Percentiles rank a stretch among this genome's conserved stretches.
Conservation (phyloP, 2,888 invertebrate species). For the Caenorhabditis uteleia region DNA sequence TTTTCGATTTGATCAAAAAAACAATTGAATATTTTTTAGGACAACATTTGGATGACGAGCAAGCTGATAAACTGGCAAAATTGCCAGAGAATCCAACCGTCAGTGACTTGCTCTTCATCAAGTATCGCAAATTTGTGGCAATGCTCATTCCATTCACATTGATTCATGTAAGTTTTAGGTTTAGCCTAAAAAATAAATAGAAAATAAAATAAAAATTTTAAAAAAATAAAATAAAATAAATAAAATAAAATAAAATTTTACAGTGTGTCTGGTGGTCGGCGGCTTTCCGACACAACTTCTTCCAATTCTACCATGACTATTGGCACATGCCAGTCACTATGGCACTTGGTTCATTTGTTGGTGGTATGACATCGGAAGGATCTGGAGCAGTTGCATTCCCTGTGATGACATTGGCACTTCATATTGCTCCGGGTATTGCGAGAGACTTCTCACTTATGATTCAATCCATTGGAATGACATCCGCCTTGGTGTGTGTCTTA, state of each 20-base stretch:
- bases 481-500: conserved; percentile 66
- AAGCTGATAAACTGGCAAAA: conserved; percentile 41
- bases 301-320: conserved; percentile 61
- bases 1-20: too few species aligned
- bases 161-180: conserved; percentile 48
- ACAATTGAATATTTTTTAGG: conserved; percentile 38
- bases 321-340: conserved; percentile 69
- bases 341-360: conserved; percentile 68
- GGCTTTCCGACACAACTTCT: conserved; percentile 61
- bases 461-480: conserved; percentile 66
- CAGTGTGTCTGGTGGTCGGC: conserved; percentile 65
- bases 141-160: conserved; percentile 55
- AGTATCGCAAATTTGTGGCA: conserved; percentile 57
- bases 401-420: conserved; percentile 64
- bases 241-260: conserved; percentile 8
- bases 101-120: conserved; percentile 52
- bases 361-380: conserved; percentile 67
- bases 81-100: conserved; percentile 46
- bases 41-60: conserved; percentile 53
- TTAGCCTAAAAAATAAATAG: too few species aligned
- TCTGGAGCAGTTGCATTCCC: conserved; percentile 67
- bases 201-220: neutral
- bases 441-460: conserved; percentile 65
- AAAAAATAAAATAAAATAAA: neutral
- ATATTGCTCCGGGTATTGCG: conserved; percentile 57